These are phyloP conservation scores for Mesembrinibis cayennensis DNA, from an alignment of 2,113 vertebrate genomes.

Conservation along the genomic window DNA sequence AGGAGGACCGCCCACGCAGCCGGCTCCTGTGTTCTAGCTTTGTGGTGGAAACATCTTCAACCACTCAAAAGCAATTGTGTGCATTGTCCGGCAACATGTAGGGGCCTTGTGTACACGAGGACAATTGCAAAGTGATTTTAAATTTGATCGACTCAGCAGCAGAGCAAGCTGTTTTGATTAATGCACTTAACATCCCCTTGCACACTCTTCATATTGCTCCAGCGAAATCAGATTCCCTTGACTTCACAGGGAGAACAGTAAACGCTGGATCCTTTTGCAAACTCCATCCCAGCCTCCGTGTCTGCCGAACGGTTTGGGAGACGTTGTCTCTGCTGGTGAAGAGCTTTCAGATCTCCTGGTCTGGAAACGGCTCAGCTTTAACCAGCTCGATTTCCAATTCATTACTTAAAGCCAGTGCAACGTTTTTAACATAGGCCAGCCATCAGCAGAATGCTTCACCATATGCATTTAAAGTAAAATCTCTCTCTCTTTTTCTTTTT, in stretches of 20 bases:
- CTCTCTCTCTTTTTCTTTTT: background rate
- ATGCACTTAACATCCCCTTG: background rate
- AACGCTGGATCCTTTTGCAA: background rate
- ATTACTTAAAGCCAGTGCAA: background rate
- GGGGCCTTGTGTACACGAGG: background rate
- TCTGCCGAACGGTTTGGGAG: background rate
- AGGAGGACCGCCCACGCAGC: slow-evolving; percentile 3
- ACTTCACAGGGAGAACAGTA: background rate
- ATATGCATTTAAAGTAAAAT: background rate
- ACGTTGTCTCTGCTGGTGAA: background rate
- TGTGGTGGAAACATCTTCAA: slow-evolving; percentile 39
- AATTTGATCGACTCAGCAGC: background rate
- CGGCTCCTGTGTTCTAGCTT: background rate
- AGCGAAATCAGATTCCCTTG: background rate
- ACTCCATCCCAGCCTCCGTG: background rate
- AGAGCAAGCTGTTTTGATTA: background rate
- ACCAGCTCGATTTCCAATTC: background rate
- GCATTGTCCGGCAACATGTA: background rate
- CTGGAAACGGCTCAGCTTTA: background rate
- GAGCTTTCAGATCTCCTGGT: background rate
- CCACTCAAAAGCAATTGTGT: background rate
- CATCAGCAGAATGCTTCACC: background rate
- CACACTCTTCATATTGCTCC: background rate
- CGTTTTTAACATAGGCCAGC: background rate
- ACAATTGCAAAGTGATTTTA: background rate